Conservation (phyloP, 2,797 vertebrate species). For the Rhabdomys pumilio region DNA sequence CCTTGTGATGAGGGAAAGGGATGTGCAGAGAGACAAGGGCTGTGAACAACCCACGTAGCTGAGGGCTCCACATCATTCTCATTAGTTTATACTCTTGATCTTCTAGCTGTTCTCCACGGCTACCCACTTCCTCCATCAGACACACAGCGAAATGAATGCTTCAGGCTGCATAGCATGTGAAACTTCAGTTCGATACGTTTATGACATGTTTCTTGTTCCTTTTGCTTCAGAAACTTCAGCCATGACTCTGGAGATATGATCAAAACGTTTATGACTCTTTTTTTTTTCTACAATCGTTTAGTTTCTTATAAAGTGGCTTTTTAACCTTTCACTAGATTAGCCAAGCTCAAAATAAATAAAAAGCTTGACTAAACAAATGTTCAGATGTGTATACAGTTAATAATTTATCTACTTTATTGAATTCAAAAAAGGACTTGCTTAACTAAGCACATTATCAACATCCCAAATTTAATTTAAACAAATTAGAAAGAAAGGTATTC, state of each 20-base stretch:
- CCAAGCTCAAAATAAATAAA: conserved; percentile 11
- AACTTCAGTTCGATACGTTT: not conserved
- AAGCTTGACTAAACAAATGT: conserved; percentile 3
- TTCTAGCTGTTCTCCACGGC: not conserved
- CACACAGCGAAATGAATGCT: not conserved
- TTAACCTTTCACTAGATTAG: conserved; percentile 2
- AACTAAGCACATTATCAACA: not conserved
- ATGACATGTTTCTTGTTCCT: not conserved
- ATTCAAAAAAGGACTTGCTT: conserved; percentile 20
- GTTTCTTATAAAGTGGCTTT: not conserved
- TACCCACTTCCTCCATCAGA: not conserved
- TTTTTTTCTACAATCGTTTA: not conserved
- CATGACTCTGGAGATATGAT: not conserved
- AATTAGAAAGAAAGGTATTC: not conserved
- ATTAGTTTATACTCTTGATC: not conserved
- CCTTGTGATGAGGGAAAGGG: not conserved
- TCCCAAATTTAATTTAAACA: not conserved
- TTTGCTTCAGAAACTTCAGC: not conserved
- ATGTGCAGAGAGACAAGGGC: not conserved
- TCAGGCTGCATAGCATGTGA: not conserved
- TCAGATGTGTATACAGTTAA: not conserved
- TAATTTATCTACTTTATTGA: not conserved
- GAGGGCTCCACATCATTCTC: not conserved
- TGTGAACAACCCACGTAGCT: not conserved
- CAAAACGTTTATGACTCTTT: not conserved